Conservation (phyloP, 2,113 vertebrate genomes). For the Thalassoma bifasciatum region DNA sequence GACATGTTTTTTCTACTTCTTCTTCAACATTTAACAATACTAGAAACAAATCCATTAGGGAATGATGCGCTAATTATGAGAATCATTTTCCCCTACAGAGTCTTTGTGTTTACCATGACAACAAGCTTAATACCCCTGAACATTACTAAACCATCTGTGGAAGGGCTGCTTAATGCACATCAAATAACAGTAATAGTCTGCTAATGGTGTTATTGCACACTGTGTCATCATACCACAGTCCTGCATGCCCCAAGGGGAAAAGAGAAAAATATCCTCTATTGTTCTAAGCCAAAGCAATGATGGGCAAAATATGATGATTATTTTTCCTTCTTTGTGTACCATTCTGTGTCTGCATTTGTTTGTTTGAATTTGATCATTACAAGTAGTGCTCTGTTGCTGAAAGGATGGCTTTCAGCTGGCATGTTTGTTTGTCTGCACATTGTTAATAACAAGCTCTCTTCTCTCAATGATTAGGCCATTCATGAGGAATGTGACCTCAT, state of each 20-base stretch:
- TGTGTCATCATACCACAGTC: conserved; percentile 71
- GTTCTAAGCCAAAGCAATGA: conserved; percentile 42
- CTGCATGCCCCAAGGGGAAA: conserved; percentile 57
- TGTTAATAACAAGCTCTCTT: conserved; percentile 59
- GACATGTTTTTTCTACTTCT: background rate
- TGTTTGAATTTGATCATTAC: conserved; percentile 45
- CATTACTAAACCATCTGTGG: conserved; percentile 75
- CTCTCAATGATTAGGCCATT: conserved; percentile 60
- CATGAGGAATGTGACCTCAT: conserved; percentile 70
- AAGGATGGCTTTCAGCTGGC: conserved; percentile 43
- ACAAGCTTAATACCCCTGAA: conserved; percentile 69
- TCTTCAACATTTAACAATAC: conserved; percentile 50
- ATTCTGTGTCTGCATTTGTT: conserved; percentile 38
- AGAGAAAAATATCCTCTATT: conserved; percentile 51
- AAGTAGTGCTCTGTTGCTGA: conserved; percentile 23
- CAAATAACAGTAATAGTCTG: conserved; percentile 72
- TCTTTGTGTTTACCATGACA: conserved; percentile 71
- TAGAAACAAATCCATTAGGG: conserved; percentile 57
- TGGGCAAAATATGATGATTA: conserved; percentile 35
- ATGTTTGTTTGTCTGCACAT: conserved; percentile 71
- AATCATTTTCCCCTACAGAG: conserved; percentile 54
- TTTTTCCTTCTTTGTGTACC: conserved; percentile 43
- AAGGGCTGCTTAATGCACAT: conserved; percentile 69
- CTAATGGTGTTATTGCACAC: conserved; percentile 72
- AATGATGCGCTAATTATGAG: conserved; percentile 66